Evolutionary conservation across 2,888 invertebrate genomes (phyloP).

Genomic region (Euplexia lucipara): DNA sequence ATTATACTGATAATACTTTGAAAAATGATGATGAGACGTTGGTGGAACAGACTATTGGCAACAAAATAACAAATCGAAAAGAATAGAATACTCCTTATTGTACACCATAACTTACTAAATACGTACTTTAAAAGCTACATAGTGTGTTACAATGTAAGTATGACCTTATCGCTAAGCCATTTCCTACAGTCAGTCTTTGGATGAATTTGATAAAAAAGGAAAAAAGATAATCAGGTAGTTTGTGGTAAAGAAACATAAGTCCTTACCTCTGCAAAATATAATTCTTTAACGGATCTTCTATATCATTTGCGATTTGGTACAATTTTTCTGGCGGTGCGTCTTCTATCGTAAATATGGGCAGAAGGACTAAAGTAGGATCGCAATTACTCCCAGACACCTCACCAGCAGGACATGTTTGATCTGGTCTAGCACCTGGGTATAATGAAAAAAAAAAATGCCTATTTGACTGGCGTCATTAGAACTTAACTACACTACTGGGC

Average conservation of each 20-base stretch:
- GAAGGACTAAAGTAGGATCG: slow-evolving; percentile 75
- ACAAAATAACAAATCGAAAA: too few species aligned
- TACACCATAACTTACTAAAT: too few species aligned
- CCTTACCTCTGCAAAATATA: slow-evolving; percentile 47
- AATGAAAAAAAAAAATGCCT: not conserved
- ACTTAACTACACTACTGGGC: too few species aligned
- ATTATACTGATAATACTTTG: not conserved
- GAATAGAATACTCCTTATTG: too few species aligned
- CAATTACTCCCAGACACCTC: slow-evolving; percentile 65
- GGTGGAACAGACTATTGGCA: not conserved
- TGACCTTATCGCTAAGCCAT: too few species aligned
- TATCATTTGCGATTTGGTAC: slow-evolving; percentile 20
- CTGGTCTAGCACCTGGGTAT: not conserved
- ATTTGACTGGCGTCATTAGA: not conserved
- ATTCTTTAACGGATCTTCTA: slow-evolving; percentile 33
- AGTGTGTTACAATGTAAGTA: too few species aligned
- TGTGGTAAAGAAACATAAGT: too few species aligned
- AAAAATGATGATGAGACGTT: not conserved
- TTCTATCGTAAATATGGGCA: slow-evolving; percentile 82
- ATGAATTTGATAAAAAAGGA: too few species aligned
- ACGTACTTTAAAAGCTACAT: too few species aligned
- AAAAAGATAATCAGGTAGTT: too few species aligned
- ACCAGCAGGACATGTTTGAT: slow-evolving; percentile 22
- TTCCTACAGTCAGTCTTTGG: too few species aligned
- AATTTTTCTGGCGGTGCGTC: slow-evolving; percentile 77